Conservation (phyloP, 2,888 invertebrate species). For the Trichacis sp. region DNA sequence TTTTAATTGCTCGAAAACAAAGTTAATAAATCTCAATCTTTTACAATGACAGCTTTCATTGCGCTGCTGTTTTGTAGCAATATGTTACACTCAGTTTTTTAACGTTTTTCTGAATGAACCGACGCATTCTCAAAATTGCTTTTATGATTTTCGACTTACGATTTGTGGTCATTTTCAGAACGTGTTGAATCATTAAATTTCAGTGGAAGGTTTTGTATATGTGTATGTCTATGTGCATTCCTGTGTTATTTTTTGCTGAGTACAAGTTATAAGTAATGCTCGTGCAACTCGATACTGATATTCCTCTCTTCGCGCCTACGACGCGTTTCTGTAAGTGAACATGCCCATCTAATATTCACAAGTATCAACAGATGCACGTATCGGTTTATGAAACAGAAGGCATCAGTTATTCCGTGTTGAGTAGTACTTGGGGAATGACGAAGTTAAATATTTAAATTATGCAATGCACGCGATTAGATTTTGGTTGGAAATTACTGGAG, state of each 20-base stretch:
- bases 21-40: not conserved
- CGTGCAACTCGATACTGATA: conserved; percentile 34
- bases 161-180: conserved; percentile 35
- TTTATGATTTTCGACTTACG: conserved; percentile 8
- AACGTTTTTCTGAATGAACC: not conserved
- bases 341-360: conserved; percentile 26
- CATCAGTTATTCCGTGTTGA: conserved; percentile 22
- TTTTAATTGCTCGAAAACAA: not conserved
- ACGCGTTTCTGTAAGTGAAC: conserved; percentile 28
- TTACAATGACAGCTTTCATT: not conserved
- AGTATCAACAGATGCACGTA: conserved; percentile 14
- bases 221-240: not conserved
- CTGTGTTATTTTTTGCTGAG: not conserved
- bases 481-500: not conserved
- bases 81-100: not conserved
- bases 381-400: conserved; percentile 27
- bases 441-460: conserved; percentile 36
- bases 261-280: conserved; percentile 32
- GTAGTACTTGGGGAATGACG: conserved; percentile 16
- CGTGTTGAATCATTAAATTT: conserved; percentile 27
- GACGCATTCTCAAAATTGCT: not conserved
- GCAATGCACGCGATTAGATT: not conserved
- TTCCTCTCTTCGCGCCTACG: conserved; percentile 40
- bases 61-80: not conserved
- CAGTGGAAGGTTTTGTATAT: conserved; percentile 10